phyloP scores from a whole-genome alignment of 2,888 invertebrate species.

The Pycnomerus fuliginosus region DNA sequence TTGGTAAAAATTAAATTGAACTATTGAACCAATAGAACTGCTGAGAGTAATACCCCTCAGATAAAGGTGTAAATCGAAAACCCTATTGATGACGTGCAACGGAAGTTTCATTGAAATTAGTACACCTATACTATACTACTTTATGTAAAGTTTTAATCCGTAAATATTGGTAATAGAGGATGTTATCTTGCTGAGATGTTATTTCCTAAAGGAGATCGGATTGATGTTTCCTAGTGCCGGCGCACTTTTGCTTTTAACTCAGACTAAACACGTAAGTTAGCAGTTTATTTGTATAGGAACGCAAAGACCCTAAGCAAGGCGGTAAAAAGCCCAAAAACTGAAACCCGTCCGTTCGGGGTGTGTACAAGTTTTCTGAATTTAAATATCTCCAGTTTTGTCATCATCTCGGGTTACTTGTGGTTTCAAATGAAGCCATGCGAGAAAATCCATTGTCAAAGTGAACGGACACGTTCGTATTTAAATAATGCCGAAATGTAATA shows the following conservation, averaged over 20 bases:
- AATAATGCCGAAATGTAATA: conserved; percentile 45
- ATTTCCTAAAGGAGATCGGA: too few relatives aligned
- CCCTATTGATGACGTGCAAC: too few relatives aligned
- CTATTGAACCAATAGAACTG: too few relatives aligned
- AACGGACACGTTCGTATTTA: conserved; percentile 41
- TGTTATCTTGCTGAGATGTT: too few relatives aligned
- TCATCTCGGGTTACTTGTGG: conserved; percentile 47
- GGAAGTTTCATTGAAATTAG: too few relatives aligned
- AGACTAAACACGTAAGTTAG: conserved; percentile 9
- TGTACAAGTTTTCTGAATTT: conserved; percentile 26
- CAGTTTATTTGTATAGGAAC: conserved; percentile 9
- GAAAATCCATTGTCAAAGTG: conserved; percentile 43
- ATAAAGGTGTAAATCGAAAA: too few relatives aligned
- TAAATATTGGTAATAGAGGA: too few relatives aligned
- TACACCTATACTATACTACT: too few relatives aligned
- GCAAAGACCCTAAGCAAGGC: conserved; percentile 4
- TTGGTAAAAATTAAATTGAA: too few relatives aligned
- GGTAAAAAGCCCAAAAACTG: conserved; percentile 2
- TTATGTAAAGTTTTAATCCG: too few relatives aligned
- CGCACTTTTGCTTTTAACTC: conserved; percentile 1
- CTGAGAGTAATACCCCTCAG: too few relatives aligned
- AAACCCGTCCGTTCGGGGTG: not conserved
- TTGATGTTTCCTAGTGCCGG: too few relatives aligned
- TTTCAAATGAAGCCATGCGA: conserved; percentile 47
- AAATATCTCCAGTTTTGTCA: conserved; percentile 39